phyloP scores from a whole-genome alignment of 2,113 vertebrate genomes.

The Patagioenas fasciata region DNA sequence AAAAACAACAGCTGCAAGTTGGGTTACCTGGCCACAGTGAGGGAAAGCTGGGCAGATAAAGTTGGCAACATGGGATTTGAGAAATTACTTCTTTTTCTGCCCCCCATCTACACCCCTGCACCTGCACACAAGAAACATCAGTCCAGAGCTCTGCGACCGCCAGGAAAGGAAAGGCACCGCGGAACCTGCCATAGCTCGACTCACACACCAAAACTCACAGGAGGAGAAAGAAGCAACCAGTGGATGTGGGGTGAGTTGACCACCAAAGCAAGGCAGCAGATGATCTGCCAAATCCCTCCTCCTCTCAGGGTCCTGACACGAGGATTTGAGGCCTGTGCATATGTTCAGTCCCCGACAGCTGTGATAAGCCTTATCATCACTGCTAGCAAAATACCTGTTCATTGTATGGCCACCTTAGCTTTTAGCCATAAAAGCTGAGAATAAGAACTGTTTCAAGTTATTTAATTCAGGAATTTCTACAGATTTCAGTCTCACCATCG shows the following conservation, averaged over 20 bases:
- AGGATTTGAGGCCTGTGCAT: background rate
- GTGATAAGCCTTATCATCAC: background rate
- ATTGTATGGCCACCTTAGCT: background rate
- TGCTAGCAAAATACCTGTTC: background rate
- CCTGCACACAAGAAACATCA: background rate
- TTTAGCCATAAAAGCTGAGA: background rate
- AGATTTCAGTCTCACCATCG: background rate
- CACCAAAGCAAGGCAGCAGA: background rate
- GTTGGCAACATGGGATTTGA: background rate
- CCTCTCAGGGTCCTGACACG: background rate
- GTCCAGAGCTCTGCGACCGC: background rate
- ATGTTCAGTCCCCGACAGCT: slow-evolving; percentile 17
- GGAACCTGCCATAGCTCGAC: background rate
- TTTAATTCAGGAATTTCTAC: background rate
- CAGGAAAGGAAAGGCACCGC: background rate
- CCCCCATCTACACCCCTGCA: accelerated
- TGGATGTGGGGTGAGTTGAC: background rate
- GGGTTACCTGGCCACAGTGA: background rate
- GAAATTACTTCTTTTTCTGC: accelerated
- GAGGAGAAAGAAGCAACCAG: background rate
- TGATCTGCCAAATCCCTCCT: background rate
- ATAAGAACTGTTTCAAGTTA: background rate
- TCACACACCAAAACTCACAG: accelerated
- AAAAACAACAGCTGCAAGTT: background rate
- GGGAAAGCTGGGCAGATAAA: background rate